Evolutionary conservation across 2,113 vertebrate genomes (phyloP), one percentile per base, ranked within the genome.

Genomic region (Microcebus griseorufus): DNA sequence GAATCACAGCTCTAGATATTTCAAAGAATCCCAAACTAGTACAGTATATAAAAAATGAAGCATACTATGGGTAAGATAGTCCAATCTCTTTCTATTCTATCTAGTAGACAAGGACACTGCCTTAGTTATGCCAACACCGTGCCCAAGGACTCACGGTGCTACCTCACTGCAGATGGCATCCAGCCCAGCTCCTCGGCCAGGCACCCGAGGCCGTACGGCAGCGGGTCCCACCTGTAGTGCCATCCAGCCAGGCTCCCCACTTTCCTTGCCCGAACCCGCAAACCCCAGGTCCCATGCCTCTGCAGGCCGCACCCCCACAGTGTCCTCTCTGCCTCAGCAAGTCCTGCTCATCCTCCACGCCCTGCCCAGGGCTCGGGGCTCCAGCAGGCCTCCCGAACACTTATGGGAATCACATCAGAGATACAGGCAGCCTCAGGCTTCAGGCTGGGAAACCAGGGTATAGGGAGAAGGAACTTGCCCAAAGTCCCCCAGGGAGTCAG

Each of bases 331-430:
- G 48, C 67, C 45, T 86, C 39, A 27, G 13, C 2, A 55, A 64
- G 10, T 20, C 51, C 65, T n/a, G 22, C 23, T 73, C 18, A 29
- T 25, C 62, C 9, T 42, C 29, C 42, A 79, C 4, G 58, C 27
- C 2, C 58, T 55, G 51, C 48, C 75, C 14, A 6, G 0, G 0
- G 27, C 16, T 55, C 18, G 27, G 60, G 10, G 67, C 48, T 92
- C n/a, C 39, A 75, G n/a, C 23, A 29, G 73, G 13, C 10, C 58
- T 25, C 65, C 48, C 2, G 48, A 51, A 72, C 27, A 39, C 14
- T 23, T 55, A 23, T 0, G 0, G 16, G 45, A 29, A 58, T 85
- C 81, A 93, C 0, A 0, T 37, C 86, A 75, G 79, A 81, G 72
- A 67, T 0, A 2, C 0, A 22, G 29, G 65, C n/a, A 55, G 79